Evolutionary conservation across 2,113 vertebrate genomes (phyloP), one percentile per base, ranked within the genome.

Genomic region (Lagopus leucura): DNA sequence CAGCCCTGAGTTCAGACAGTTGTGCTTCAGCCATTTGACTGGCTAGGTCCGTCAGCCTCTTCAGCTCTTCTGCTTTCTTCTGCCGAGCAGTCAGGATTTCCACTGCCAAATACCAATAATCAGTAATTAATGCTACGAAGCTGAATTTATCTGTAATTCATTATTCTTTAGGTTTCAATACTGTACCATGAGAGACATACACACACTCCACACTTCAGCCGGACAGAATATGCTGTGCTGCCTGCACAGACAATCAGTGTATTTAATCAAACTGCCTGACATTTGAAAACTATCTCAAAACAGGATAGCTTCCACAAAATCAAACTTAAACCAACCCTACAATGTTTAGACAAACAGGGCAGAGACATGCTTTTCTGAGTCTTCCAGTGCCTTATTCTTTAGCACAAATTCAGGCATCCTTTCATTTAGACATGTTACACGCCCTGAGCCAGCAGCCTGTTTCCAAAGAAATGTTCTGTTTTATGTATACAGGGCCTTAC

Each of bases 21-120:
- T 98, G 98, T 81, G 96, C 96, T 95, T 98, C 98, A 34, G 98
- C 97, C 98, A 98, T 98, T 65, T 98, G 98, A 97, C 97, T 98
- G 92, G 98, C 97, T 21, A 98, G 94, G 78, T 98, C 98, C 4
- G 98, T 97, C 73, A 98, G 92, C 71, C 97, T 98, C 96, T 98
- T 98, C 54, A 98, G 95, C 94, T 98, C 98, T 88, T 98, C 98
- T 40, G 98, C 98, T 84, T 98, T 98, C 96, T 97, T 98, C 96
- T 98, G 98, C 71, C 98, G 97, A 93, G 97, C 96, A 79, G 97
- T 98, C 95, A 98, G 96, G 94, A 98, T 98, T 96, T 98, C 98
- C 98, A 98, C 98, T 98, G 97, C 81, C 97, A 96, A 93, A 77
- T 50, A 86, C 86, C 93, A 97, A 93, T 2, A 90, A 82, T n/a